Conservation (phyloP, 2,888 invertebrate species). For the Tipula vernalis region DNA sequence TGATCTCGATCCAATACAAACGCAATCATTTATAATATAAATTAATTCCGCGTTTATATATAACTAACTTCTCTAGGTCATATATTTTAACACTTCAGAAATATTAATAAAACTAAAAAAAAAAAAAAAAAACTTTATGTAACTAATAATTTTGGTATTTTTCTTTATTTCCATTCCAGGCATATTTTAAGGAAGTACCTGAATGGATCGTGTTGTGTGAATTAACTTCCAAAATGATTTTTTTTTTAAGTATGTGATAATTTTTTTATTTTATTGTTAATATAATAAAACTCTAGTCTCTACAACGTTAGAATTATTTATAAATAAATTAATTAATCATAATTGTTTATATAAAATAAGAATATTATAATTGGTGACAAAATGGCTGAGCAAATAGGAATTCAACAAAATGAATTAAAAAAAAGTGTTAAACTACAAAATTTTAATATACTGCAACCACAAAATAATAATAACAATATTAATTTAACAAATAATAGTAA, state of each 20-base stretch:
- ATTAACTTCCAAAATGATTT: background rate
- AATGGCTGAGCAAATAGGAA: constrained; percentile 33
- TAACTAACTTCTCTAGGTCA: background rate
- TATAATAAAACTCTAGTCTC: background rate
- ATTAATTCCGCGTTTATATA: background rate
- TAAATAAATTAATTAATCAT: background rate
- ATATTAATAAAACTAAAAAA: background rate
- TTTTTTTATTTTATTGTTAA: background rate
- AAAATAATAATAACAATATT: background rate
- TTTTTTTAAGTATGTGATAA: background rate
- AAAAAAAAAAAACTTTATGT: background rate
- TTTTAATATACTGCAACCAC: background rate
- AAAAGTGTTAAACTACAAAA: constrained; percentile 22
- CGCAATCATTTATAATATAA: background rate
- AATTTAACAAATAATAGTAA: background rate
- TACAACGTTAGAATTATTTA: background rate
- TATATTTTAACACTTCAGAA: background rate
- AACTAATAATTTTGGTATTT: background rate
- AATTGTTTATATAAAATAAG: background rate
- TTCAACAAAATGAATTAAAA: constrained; percentile 23
- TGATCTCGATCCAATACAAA: background rate
- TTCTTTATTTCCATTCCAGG: background rate
- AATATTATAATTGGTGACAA: constrained; percentile 12
- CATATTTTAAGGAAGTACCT: background rate
- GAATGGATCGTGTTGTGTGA: background rate